phyloP scores from a whole-genome alignment of 1,140 invertebrate genomes.

The Riptortus pedestris region DNA sequence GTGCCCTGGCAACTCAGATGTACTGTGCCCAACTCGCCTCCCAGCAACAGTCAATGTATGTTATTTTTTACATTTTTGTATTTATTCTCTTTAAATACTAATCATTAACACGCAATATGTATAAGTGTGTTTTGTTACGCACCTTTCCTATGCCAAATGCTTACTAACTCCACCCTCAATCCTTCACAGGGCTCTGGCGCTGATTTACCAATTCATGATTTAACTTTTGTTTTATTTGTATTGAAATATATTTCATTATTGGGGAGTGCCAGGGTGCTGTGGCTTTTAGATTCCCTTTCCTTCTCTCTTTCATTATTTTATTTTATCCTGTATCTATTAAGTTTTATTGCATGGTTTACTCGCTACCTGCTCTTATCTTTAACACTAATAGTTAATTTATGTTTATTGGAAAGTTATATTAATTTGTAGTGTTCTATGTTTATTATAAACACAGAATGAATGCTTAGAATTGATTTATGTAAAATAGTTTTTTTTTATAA shows the following conservation, averaged over 20 bases:
- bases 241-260: not conserved
- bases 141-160: constrained; percentile 5
- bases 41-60: constrained; percentile 83
- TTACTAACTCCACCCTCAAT: constrained; percentile 1
- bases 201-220: constrained; percentile 22
- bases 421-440: too few relatives aligned
- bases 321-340: not conserved
- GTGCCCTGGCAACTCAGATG: constrained; percentile 92
- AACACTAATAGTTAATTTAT: too few relatives aligned
- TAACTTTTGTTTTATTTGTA: constrained; percentile 15
- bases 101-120: constrained; percentile 19
- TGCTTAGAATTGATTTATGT: too few relatives aligned
- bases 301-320: constrained; percentile 24
- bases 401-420: too few relatives aligned
- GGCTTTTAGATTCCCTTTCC: constrained; percentile 35
- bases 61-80: constrained; percentile 38
- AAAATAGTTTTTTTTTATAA: too few relatives aligned
- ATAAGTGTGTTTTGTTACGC: constrained; percentile 7
- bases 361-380: too few relatives aligned
- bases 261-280: constrained; percentile 39
- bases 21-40: constrained; percentile 79
- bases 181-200: constrained; percentile 29
- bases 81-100: constrained; percentile 17
- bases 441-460: too few relatives aligned
- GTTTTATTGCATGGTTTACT: too few relatives aligned